A percentile compares a stretch with the other conserved stretches of the same genome.
phyloP scores from a whole-genome alignment of 2,888 invertebrate genomes.

The Hirtodrosophila confusa region DNA sequence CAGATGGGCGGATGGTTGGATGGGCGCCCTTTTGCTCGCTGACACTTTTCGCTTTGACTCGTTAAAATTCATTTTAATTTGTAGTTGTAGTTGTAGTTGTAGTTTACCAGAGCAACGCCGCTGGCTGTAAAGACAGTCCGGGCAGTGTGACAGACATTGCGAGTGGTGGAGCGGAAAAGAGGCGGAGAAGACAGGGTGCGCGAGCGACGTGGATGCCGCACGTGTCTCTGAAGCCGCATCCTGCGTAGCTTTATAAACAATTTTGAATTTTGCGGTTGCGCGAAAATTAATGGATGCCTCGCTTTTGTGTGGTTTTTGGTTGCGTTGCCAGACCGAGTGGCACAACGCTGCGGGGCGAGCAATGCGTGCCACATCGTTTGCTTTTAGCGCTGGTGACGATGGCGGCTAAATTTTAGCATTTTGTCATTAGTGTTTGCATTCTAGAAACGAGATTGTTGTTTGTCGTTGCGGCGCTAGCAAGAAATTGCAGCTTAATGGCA shows the following conservation, averaged over 20 bases:
- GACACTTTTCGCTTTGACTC: constrained; percentile 77
- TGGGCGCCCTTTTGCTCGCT: constrained; percentile 37
- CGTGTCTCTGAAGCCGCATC: constrained; percentile 72
- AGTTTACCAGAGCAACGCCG: constrained; percentile 27
- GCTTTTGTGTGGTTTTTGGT: constrained; percentile 76
- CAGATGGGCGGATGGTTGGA: constrained; percentile 5
- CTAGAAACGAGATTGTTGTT: constrained; percentile 72
- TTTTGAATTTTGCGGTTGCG: constrained; percentile 82
- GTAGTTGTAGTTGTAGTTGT: constrained; percentile 28
- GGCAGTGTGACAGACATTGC: constrained; percentile 17
- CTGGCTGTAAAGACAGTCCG: constrained; percentile 40
- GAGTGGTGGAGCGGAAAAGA: constrained; percentile 1
- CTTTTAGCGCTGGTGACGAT: constrained; percentile 62
- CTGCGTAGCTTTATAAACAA: constrained; percentile 81
- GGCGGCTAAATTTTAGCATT: constrained; percentile 76
- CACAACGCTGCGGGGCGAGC: constrained; percentile 36
- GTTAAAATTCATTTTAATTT: constrained; percentile 80
- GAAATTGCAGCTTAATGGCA: constrained; percentile 62
- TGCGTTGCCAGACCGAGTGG: constrained; percentile 57
- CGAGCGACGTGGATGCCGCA: constrained; percentile 51
- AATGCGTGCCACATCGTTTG: constrained; percentile 56
- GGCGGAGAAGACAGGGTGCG: constrained; percentile 1
- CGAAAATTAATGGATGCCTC: constrained; percentile 82
- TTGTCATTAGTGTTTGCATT: constrained; percentile 80
- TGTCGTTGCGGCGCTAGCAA: constrained; percentile 58